Evolutionary conservation across 2,113 vertebrate genomes (phyloP), one percentile per base, ranked within the genome.

Genomic region (Chionomys nivalis): DNA sequence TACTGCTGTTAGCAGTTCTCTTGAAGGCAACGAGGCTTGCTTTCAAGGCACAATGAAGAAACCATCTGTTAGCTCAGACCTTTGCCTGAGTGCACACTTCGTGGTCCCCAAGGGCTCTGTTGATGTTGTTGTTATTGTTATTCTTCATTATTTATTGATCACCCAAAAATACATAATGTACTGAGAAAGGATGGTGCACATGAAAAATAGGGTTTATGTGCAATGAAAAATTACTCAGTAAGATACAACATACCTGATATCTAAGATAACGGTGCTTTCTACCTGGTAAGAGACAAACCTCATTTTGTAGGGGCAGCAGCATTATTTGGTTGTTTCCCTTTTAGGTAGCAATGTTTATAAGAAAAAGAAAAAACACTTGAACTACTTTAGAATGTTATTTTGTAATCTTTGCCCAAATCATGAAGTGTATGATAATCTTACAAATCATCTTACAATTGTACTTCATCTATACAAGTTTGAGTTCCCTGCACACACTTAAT

Each of bases 61-160:
- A 87, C 95, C 94, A 95, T 97, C 97, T 97, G 97, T 97, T 96
- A 94, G 94, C 95, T 94, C 78, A 98, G 95, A 92, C n/a, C 97
- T 96, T 70, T 13, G 92, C 89, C 73, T 91, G 92, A 98, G 97
- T 97, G 97, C 95, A 96, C 91, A 68, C 86, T 70, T 93, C 73
- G 7, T 1, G 0, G 72, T 96, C 95, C 89, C 97, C 1, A 0
- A 39, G 70, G 97, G 26, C 6, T 94, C 70, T 68, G 91, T 75
- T 86, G 97, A 97, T 97, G 95, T 97, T 97, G 70, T 95, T 96
- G 93, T 97, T 98, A 90, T 97, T 97, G 96, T 97, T 98, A 96
- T 94, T 96, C 93, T 97, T 97, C 97, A 97, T 98, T 96, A 98
- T 87, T 98, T 98, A 98, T 97, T 98, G 96, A 98, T 96, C 94